phyloP scores from a whole-genome alignment of 2,113 vertebrate species.

The Cololabis saira region DNA sequence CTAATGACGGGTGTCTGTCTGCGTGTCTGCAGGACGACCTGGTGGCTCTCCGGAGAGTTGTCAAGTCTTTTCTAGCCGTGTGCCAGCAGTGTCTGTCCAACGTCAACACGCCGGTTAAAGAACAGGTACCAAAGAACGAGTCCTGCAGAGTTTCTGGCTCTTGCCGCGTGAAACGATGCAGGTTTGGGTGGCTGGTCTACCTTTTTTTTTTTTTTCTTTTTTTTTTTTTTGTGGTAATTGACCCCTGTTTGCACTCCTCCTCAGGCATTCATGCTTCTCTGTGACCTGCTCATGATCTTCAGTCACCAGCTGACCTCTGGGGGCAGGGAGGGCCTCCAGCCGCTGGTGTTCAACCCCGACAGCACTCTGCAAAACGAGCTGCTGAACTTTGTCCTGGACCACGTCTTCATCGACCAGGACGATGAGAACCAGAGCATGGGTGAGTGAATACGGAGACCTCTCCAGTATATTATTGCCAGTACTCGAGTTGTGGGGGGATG shows the following conservation, averaged over 20 bases:
- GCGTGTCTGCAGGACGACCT: slow-evolving; percentile 88
- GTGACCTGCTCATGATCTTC: slow-evolving; percentile 99
- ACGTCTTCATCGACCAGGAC: slow-evolving; percentile 98
- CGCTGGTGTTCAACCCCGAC: slow-evolving; percentile 97
- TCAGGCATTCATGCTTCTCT: slow-evolving; percentile 98
- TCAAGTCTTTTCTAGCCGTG: slow-evolving; percentile 97
- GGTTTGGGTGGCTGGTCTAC: no score
- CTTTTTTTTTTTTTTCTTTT: neutral
- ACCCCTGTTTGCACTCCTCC: neutral
- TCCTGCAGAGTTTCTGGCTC: neutral
- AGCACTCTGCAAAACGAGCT: slow-evolving; percentile 94
- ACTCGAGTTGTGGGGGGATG: no score
- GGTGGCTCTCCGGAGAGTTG: slow-evolving; percentile 93
- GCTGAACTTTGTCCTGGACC: slow-evolving; percentile 97
- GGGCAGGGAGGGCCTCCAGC: slow-evolving; percentile 92
- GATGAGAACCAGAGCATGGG: slow-evolving; percentile 99
- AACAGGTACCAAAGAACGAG: slow-evolving; percentile 85
- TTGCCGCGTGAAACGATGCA: no score
- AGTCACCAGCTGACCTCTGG: slow-evolving; percentile 95
- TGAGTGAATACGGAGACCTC: slow-evolving; percentile 68
- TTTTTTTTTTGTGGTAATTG: neutral
- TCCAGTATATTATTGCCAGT: no score
- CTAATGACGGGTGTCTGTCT: slow-evolving; percentile 6
- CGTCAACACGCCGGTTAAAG: slow-evolving; percentile 97
- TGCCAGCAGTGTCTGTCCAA: slow-evolving; percentile 99